phyloP scores from a whole-genome alignment of 2,797 vertebrate species.

The Eutrigla gurnardus region DNA sequence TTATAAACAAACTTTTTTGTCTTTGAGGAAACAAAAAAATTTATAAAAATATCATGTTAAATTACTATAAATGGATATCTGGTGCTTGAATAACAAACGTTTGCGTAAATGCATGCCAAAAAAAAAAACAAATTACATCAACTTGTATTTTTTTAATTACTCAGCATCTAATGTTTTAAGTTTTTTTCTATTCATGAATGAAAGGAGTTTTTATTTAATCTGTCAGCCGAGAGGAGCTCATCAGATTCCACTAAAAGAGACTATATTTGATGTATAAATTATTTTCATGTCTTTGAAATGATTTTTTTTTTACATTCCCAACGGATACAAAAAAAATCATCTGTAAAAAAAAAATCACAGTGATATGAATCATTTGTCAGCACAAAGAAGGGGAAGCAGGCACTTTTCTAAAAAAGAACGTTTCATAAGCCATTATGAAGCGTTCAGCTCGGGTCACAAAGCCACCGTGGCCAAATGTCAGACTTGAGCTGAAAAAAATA shows the following conservation, averaged over 20 bases:
- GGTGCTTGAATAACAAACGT: not conserved
- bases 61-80: not conserved
- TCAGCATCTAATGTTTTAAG: no score
- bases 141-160: no score
- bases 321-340: no score
- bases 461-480: conserved; percentile 50
- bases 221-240: not conserved
- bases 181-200: no score
- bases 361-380: not conserved
- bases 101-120: not conserved
- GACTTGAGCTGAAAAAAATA: conserved; percentile 21
- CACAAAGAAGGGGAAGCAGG: not conserved
- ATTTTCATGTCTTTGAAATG: not conserved
- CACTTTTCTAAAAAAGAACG: not conserved
- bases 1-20: not conserved
- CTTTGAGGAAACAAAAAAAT: no score
- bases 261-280: not conserved
- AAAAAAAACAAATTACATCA: no score
- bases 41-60: not conserved
- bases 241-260: not conserved
- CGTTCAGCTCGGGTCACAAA: conserved; percentile 29
- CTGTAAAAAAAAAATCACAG: not conserved
- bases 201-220: not conserved
- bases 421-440: conserved; percentile 7
- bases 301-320: not conserved